Evolutionary conservation across 2,113 vertebrate species (phyloP).

Genomic region (Pseudonaja textilis): DNA sequence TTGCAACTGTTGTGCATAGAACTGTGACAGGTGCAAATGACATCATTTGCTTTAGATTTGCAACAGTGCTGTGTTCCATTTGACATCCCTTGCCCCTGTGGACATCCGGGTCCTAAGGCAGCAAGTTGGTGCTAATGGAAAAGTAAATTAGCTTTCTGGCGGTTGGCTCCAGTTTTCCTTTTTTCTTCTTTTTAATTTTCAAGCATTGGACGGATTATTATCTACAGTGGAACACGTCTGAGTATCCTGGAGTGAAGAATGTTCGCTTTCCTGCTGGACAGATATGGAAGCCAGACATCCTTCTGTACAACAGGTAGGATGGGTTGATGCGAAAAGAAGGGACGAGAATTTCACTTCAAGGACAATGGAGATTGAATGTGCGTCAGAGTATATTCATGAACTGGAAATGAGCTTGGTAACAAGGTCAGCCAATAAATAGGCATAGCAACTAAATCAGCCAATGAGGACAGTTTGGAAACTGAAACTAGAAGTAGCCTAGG

Average conservation of each 20-base stretch:
- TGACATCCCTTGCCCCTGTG: not conserved
- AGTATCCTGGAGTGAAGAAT: constrained; percentile 85
- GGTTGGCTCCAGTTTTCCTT: not conserved
- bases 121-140: constrained; percentile 3
- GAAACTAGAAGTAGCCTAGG: too few relatives aligned
- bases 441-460: too few relatives aligned
- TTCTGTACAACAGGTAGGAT: constrained; percentile 95
- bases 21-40: not conserved
- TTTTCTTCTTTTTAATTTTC: constrained; percentile 43
- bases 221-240: constrained; percentile 85
- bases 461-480: too few relatives aligned
- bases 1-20: not conserved
- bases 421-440: too few relatives aligned
- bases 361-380: not conserved
- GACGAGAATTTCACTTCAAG: not conserved
- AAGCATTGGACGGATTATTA: constrained; percentile 89
- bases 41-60: not conserved
- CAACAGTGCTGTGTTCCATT: not conserved
- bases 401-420: too few relatives aligned
- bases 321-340: rapidly evolving
- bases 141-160: constrained; percentile 27
- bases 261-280: constrained; percentile 86
- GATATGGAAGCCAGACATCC: constrained; percentile 96
- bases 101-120: not conserved
- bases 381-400: too few relatives aligned